These are phyloP conservation scores for Poicephalus gulielmi DNA, from an alignment of 2,113 vertebrate species.

Conservation along the genomic window DNA sequence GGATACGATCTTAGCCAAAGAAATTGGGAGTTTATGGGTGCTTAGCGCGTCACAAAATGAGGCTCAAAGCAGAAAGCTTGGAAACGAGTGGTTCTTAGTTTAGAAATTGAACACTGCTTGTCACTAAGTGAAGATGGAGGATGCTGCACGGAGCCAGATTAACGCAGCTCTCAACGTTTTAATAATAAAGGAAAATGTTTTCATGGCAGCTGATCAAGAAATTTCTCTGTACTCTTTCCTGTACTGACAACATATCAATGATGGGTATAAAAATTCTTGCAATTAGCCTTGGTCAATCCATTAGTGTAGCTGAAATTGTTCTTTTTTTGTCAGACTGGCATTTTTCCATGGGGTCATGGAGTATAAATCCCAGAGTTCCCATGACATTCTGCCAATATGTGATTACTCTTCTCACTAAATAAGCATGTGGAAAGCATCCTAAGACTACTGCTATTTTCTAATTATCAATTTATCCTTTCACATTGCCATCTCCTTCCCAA, in stretches of 20 bases:
- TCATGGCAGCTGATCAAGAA: slow-evolving; percentile 45
- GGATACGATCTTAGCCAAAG: background rate
- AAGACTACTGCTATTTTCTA: background rate
- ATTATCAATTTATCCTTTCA: background rate
- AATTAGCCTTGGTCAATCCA: slow-evolving; percentile 44
- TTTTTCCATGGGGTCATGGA: slow-evolving; percentile 1
- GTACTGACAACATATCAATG: slow-evolving; percentile 42
- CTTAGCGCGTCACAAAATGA: background rate
- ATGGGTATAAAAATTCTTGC: slow-evolving; percentile 31
- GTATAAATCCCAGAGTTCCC: background rate
- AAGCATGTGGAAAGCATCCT: slow-evolving; percentile 18
- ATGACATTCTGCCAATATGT: background rate
- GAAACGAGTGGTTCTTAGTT: slow-evolving; percentile 4
- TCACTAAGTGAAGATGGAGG: slow-evolving; percentile 26
- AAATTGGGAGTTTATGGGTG: background rate
- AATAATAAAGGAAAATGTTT: slow-evolving; percentile 35
- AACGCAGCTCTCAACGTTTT: background rate
- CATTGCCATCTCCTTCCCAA: background rate
- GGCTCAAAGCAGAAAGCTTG: background rate
- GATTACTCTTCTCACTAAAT: slow-evolving; percentile 7
- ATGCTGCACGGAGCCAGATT: background rate
- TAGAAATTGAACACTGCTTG: background rate
- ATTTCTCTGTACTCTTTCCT: slow-evolving; percentile 57
- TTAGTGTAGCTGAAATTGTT: slow-evolving; percentile 57
- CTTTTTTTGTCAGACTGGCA: slow-evolving; percentile 61